Percentiles rank a stretch among this genome's conserved stretches.
These are phyloP conservation scores for Notarius lentiginosus DNA, from an alignment of 2,113 vertebrate species.

Conservation along the genomic window DNA sequence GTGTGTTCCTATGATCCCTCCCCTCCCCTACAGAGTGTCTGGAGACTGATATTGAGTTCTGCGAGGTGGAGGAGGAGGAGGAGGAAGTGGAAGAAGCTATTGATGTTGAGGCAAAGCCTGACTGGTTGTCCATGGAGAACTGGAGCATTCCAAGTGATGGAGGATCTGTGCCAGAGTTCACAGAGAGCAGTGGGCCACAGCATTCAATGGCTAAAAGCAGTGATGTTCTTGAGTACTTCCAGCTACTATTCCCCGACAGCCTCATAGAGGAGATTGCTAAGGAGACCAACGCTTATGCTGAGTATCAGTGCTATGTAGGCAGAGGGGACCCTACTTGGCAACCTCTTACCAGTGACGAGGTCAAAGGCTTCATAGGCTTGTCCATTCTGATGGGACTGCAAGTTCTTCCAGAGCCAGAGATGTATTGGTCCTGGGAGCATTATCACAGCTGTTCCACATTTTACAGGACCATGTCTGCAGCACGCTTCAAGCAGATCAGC, in stretches of 20 bases:
- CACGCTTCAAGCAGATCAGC: slow-evolving; percentile 71
- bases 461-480: slow-evolving; percentile 66
- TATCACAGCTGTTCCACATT: slow-evolving; percentile 67
- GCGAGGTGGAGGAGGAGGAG: slow-evolving; percentile 52
- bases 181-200: slow-evolving; percentile 59
- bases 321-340: slow-evolving; percentile 59
- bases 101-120: slow-evolving; percentile 50
- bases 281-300: slow-evolving; percentile 70
- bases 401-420: slow-evolving; percentile 60
- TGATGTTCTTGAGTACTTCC: slow-evolving; percentile 75
- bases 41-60: slow-evolving; percentile 70
- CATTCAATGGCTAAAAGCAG: slow-evolving; percentile 57
- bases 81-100: slow-evolving; percentile 45
- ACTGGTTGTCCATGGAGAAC: slow-evolving; percentile 58
- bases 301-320: slow-evolving; percentile 49
- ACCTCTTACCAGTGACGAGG: slow-evolving; percentile 61
- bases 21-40: slow-evolving; percentile 60
- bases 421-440: slow-evolving; percentile 73
- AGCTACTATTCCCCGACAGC: slow-evolving; percentile 64
- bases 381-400: slow-evolving; percentile 73
- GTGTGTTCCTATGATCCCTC: slow-evolving; percentile 61
- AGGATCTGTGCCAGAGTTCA: slow-evolving; percentile 53
- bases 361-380: slow-evolving; percentile 73
- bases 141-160: slow-evolving; percentile 53
- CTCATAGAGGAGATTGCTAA: slow-evolving; percentile 66